A percentile compares a stretch with the other conserved stretches of the same genome.
These are phyloP conservation scores for Yponomeuta plumbellus DNA, from an alignment of 2,888 invertebrate genomes.

Conservation along the genomic window DNA sequence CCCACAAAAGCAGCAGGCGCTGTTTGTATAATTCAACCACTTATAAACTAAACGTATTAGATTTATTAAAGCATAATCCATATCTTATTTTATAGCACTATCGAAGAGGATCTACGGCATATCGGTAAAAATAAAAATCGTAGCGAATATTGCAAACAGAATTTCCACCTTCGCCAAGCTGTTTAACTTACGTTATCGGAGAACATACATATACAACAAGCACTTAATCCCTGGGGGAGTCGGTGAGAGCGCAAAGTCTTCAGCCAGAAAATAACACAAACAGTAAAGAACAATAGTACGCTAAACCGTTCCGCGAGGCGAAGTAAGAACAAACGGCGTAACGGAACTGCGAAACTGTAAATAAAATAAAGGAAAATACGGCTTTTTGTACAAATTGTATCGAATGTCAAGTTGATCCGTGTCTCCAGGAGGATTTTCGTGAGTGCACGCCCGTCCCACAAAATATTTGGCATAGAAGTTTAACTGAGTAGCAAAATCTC, in stretches of 20 bases:
- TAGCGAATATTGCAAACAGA: neutral
- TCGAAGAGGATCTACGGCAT: neutral
- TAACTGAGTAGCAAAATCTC: neutral
- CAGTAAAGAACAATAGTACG: slow-evolving; percentile 13
- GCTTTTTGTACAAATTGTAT: slow-evolving; percentile 28
- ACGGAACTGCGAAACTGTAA: slow-evolving; percentile 16
- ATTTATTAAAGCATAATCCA: too few species aligned
- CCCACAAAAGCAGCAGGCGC: too few species aligned
- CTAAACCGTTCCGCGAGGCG: slow-evolving; percentile 6
- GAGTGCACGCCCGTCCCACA: slow-evolving; percentile 21
- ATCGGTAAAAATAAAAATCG: neutral
- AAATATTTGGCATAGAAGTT: slow-evolving; percentile 17
- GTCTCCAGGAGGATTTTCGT: slow-evolving; percentile 24
- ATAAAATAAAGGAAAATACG: slow-evolving; percentile 20
- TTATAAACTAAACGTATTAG: too few species aligned
- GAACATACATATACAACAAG: neutral
- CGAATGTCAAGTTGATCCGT: slow-evolving; percentile 29
- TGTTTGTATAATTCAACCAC: too few species aligned
- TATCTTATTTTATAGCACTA: neutral
- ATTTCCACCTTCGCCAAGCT: neutral
- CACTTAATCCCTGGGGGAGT: slow-evolving; percentile 11
- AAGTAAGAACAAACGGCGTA: slow-evolving; percentile 9
- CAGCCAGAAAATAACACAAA: slow-evolving; percentile 14
- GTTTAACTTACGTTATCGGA: neutral
- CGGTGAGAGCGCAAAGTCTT: slow-evolving; percentile 14